A percentile compares a stretch with the other conserved stretches of the same genome.
Conservation (phyloP, 37 sponge, comb jelly and placozoan genomes). For the Cliona cf. orientalis region DNA sequence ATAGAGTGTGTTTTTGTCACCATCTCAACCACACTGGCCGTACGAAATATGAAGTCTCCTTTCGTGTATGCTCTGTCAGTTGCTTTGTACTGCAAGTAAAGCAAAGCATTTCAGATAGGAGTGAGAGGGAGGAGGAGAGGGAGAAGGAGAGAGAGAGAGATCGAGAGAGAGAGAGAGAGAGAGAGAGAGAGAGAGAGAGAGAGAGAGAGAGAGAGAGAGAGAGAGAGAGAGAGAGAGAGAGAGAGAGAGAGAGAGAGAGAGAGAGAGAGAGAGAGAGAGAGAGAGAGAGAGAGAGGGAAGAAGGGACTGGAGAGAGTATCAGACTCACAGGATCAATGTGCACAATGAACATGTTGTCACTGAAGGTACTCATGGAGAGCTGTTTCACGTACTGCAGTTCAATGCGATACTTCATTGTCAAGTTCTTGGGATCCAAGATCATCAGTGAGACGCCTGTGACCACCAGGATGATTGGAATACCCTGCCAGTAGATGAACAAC, state of each 20-base stretch:
- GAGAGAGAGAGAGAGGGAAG: neutral
- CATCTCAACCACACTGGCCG: slow-evolving; percentile 70
- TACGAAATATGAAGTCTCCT: slow-evolving; percentile 82
- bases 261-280: neutral
- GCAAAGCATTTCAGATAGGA: neutral
- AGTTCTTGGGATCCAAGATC: slow-evolving; percentile 73
- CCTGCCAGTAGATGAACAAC: slow-evolving; percentile 14
- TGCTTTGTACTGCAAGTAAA: slow-evolving; percentile 25
- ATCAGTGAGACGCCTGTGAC: slow-evolving; percentile 66
- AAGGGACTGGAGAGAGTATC: neutral
- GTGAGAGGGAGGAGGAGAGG: neutral
- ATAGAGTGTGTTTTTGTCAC: slow-evolving; percentile 73
- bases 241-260: neutral
- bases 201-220: neutral
- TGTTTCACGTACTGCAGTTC: slow-evolving; percentile 47
- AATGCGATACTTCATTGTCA: slow-evolving; percentile 63
- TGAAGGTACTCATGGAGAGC: slow-evolving; percentile 68
- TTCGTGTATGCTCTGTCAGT: slow-evolving; percentile 53
- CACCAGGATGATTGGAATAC: slow-evolving; percentile 58
- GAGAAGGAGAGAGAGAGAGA: too few species aligned
- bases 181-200: neutral
- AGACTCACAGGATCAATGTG: slow-evolving; percentile 76
- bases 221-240: neutral
- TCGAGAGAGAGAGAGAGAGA: too few species aligned
- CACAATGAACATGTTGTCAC: slow-evolving; percentile 69